Base-by-base conservation (phyloP, 2,888 invertebrate species). In the Melanostoma scalare region DNA sequence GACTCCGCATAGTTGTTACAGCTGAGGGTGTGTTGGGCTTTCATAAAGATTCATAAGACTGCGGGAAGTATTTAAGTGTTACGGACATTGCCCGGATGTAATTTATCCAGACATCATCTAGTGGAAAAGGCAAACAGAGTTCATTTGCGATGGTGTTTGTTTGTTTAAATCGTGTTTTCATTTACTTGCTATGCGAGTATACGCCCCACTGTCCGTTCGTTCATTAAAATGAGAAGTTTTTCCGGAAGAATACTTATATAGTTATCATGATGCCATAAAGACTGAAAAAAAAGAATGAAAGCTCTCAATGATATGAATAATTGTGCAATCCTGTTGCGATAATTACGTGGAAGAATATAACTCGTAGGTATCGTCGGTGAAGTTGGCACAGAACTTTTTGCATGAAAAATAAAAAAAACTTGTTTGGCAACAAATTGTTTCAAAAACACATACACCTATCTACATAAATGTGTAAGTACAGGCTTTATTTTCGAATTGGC, bases 41-140 rank as follows among this genome's bases (percentile, higher is more conserved):
- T 68, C 60, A 40, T 67, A 56, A 40, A 46, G 65, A 65, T 65
- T 65, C 52, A 46, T n/a, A 46, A 46, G 69, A 42, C 48, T 69
- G 68, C n/a, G 55, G 48, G 68, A 68, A 79, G 48, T 60, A 42
- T 63, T 80, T 52, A 40, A 56, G 63, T 65, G 33, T 46, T 31
- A 58, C 56, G 52, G 46, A 58, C 44, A 65, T 35, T 55, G 67
- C 60, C 61, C 69, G 76, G 76, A 76, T 44, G 76, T 67, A 76
- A 76, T 71, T 80, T 63, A 79, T 8, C 48, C 58, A 33, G 60
- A 20, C 20, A 46, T 20, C 20, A 20, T 46, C 35, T 36, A 35
- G n/a, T 46, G 33, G 35, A 61, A 46, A 46, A n/a, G 31, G 20
- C 35, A 69, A 58, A 61, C 36, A 60, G 4, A 46, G n/a, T 1